Evolutionary conservation across 2,888 invertebrate genomes (phyloP), one percentile per base, ranked within the genome.

Genomic region (Eustalomyia histrio): DNA sequence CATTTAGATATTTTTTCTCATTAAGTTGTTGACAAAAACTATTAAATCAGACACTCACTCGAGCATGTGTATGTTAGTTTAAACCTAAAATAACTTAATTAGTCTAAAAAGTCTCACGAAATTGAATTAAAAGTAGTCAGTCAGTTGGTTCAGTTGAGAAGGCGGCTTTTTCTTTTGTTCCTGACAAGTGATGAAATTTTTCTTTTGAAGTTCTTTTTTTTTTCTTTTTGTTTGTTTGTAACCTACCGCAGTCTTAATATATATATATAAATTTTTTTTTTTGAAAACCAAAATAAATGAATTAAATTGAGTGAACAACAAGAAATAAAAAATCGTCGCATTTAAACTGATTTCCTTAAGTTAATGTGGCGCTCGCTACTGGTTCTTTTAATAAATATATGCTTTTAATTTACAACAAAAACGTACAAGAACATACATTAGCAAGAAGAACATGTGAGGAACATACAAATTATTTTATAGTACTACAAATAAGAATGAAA

Each of bases 41-140:
- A 29, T 29, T 29, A 29, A 29, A 29, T 29, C 29, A 7, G 3
- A 6, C 55, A 67, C 43, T 18, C 50, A 63, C 14, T n/a, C 61
- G 24, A 14, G 1, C 43, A 14, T 47, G n/a, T 47, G 43, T n/a
- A n/a, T n/a, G 43, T 39, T 1, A 12, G 57, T 35, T 52, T 10
- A 52, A 75, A 60, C 65, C 55, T 63, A 53, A 57, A 82, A 82
- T 80, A 82, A 75, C 83, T 84, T 83, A 79, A 84, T 84, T 82
- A 82, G 79, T 79, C 74, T 69, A 39, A 74, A 82, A 68, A 63
- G 72, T 68, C 75, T 47, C 69, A 71, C 47, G 64, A 71, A 74
- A 65, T 55, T 43, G 16, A 74, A 73, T 60, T 53, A 58, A 58
- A 69, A 69, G 57, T 50, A 33, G 47, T 21, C 55, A 29, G 57